Conservation (phyloP, 2,797 vertebrate genomes). For the Danio aesculapii region DNA sequence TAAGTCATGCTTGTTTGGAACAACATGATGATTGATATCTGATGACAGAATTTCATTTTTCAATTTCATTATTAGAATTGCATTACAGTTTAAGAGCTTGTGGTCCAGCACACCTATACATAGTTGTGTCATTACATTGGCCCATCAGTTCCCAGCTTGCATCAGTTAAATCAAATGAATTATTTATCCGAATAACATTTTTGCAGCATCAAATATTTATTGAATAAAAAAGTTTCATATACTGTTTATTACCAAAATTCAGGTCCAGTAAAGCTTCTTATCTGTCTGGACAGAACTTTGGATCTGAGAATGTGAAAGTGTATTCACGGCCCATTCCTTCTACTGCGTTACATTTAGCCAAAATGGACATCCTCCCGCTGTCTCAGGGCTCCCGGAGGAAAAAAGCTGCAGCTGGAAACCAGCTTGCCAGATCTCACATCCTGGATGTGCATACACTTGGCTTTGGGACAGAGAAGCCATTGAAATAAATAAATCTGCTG, state of each 20-base stretch:
- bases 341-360: conserved; percentile 62
- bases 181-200: conserved; percentile 23
- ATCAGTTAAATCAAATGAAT: conserved; percentile 13
- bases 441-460: conserved; percentile 25
- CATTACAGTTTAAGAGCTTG: too few species aligned
- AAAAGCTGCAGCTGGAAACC: conserved; percentile 41
- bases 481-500: neutral
- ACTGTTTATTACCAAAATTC: conserved; percentile 23
- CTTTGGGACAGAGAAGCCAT: conserved; percentile 16
- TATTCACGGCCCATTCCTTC: conserved; percentile 48
- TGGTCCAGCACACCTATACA: neutral
- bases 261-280: conserved; percentile 35
- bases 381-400: conserved; percentile 30
- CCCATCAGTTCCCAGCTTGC: neutral
- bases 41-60: neutral
- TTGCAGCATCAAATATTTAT: conserved; percentile 35
- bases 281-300: conserved; percentile 46
- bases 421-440: conserved; percentile 72
- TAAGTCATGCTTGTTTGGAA: neutral
- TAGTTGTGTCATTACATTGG: neutral
- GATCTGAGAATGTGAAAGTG: conserved; percentile 61
- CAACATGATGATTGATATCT: neutral
- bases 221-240: conserved; percentile 7
- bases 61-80: too few species aligned
- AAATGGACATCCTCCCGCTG: conserved; percentile 68